Conservation (phyloP, 92 coral and sea anemone species). For the Porites evermanni region DNA sequence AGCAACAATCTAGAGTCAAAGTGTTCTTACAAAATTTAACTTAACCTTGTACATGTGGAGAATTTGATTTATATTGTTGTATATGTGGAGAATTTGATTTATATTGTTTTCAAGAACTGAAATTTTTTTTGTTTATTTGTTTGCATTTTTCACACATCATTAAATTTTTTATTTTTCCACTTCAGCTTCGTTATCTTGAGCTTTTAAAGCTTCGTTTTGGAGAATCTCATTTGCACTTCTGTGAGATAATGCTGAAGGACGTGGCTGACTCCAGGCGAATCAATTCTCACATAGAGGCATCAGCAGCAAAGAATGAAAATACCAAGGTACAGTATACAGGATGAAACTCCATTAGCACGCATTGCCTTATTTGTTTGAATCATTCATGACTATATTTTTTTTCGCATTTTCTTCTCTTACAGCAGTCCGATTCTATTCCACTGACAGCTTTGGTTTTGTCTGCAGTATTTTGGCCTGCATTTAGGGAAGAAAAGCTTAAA, state of each 20-base stretch:
- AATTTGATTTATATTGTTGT: too few relatives aligned
- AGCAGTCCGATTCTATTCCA: slow-evolving; percentile 76
- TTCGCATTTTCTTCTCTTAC: neutral
- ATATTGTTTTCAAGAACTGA: too few relatives aligned
- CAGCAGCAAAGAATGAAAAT: slow-evolving; percentile 5
- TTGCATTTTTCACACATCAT: neutral
- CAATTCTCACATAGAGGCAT: slow-evolving; percentile 88
- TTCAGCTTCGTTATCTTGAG: slow-evolving; percentile 95
- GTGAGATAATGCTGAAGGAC: slow-evolving; percentile 98
- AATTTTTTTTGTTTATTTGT: too few relatives aligned
- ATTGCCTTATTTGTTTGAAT: too few relatives aligned
- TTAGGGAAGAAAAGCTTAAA: slow-evolving; percentile 94
- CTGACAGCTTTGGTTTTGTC: slow-evolving; percentile 97
- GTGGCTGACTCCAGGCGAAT: slow-evolving; percentile 95
- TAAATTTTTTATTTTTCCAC: neutral
- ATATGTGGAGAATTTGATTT: too few relatives aligned
- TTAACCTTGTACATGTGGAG: too few relatives aligned
- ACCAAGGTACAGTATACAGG: slow-evolving; percentile 2
- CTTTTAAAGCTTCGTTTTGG: slow-evolving; percentile 97
- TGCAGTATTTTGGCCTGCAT: slow-evolving; percentile 98
- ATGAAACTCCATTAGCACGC: too few relatives aligned
- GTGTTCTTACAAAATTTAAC: too few relatives aligned
- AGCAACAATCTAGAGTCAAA: too few relatives aligned
- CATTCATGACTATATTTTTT: neutral
- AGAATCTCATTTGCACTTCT: slow-evolving; percentile 97